phyloP scores from a whole-genome alignment of 2,797 vertebrate species.

The Sebastes miniatus region DNA sequence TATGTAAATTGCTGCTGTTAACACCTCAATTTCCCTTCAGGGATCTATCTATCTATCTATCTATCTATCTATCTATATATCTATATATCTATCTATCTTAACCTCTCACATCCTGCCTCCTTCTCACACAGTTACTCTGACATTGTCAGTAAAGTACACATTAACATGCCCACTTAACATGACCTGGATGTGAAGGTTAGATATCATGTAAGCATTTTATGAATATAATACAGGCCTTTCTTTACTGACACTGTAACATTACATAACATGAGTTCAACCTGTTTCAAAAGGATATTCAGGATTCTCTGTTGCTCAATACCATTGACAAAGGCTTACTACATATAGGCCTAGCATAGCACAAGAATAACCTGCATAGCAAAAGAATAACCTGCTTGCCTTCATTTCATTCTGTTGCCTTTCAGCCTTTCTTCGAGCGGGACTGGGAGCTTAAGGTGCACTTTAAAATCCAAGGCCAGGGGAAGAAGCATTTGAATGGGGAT shows the following conservation, averaged over 20 bases:
- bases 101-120: not conserved
- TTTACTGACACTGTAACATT: not conserved
- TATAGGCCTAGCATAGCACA: not conserved
- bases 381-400: conserved; percentile 9
- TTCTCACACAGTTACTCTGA: too few relatives aligned
- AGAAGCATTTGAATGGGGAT: conserved; percentile 94
- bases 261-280: not conserved
- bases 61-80: too few relatives aligned
- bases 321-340: not conserved
- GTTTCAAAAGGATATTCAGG: not conserved
- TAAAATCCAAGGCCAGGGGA: conserved; percentile 91
- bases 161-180: not conserved
- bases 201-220: not conserved
- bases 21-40: too few relatives aligned
- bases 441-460: conserved; percentile 96
- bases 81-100: not conserved
- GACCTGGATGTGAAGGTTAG: not conserved
- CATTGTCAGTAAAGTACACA: not conserved
- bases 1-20: too few relatives aligned
- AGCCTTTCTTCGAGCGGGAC: conserved; percentile 90
- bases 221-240: not conserved
- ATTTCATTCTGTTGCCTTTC: not conserved
- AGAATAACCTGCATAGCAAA: not conserved
- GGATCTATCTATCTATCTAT: too few relatives aligned
- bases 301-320: not conserved